These are phyloP conservation scores for Tillus elongatus DNA, from an alignment of 2,888 invertebrate species.

Conservation along the genomic window DNA sequence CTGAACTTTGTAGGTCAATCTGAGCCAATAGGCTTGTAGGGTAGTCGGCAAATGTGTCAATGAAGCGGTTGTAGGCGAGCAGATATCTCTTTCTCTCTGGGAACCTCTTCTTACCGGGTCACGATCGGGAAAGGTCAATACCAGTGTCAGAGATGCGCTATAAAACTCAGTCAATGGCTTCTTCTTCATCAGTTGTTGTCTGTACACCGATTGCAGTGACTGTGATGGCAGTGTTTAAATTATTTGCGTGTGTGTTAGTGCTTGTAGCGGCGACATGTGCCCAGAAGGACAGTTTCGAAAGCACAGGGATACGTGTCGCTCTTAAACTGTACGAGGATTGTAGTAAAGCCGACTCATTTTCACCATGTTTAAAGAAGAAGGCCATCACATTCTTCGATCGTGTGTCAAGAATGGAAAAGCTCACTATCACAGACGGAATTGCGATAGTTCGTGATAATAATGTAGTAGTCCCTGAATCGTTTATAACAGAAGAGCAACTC, in stretches of 20 bases:
- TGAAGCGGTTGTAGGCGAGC: constrained; percentile 25
- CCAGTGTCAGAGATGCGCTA: constrained; percentile 30
- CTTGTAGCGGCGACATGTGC: constrained; percentile 30
- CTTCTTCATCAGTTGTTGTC: constrained; percentile 35
- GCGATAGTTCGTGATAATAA: constrained; percentile 52
- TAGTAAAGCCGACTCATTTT: constrained; percentile 56
- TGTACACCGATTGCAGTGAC: constrained; percentile 24
- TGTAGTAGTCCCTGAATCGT: constrained; percentile 26
- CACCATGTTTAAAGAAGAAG: constrained; percentile 72
- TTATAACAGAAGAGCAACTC: constrained; percentile 57
- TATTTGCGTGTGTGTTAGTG: constrained; percentile 36
- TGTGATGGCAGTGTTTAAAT: constrained; percentile 26
- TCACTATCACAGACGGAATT: constrained; percentile 56
- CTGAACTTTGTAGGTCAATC: constrained; percentile 34
- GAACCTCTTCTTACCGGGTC: constrained; percentile 35
- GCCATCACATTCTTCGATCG: constrained; percentile 71
- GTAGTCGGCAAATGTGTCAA: constrained; percentile 40
- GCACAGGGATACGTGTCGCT: constrained; percentile 55
- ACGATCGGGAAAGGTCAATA: constrained; percentile 39
- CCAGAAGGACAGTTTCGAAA: constrained; percentile 37
- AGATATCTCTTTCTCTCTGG: constrained; percentile 24
- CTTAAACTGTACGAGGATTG: constrained; percentile 73
- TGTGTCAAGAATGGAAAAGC: constrained; percentile 59
- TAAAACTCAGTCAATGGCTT: constrained; percentile 36
- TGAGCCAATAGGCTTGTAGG: constrained; percentile 36